Evolutionary conservation across 2,888 invertebrate genomes (phyloP).

Genomic region (Lycia hirtaria): DNA sequence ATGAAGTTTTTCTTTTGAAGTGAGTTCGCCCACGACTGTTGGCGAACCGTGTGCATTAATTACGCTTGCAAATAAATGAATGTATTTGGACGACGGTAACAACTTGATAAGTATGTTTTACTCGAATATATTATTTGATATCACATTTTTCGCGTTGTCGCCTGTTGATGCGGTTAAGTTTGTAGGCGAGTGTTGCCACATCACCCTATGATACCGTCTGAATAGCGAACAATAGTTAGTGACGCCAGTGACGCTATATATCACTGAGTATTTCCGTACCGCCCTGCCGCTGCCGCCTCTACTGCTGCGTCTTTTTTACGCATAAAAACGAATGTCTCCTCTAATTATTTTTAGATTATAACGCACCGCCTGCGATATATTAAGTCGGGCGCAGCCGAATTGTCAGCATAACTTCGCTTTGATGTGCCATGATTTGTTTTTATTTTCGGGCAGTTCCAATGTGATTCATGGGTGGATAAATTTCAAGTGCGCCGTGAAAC

Average conservation of each 20-base stretch:
- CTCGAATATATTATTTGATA: conserved; percentile 37
- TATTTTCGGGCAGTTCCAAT: conserved; percentile 77
- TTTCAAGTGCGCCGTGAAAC: conserved; percentile 76
- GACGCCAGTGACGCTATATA: conserved; percentile 71
- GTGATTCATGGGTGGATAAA: conserved; percentile 82
- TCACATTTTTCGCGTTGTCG: conserved; percentile 17
- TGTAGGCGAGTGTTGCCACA: conserved; percentile 40
- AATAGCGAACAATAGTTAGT: conserved; percentile 70
- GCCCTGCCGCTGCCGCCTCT: conserved; percentile 66
- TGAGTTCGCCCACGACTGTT: conserved; percentile 59
- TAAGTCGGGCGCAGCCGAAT: conserved; percentile 80
- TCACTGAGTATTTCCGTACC: conserved; percentile 80
- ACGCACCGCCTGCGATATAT: conserved; percentile 83
- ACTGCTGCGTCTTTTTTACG: conserved; percentile 80
- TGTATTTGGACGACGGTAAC: conserved; percentile 39
- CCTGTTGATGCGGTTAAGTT: not conserved
- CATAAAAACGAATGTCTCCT: conserved; percentile 84
- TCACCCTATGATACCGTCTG: conserved; percentile 64
- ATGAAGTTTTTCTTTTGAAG: conserved; percentile 67
- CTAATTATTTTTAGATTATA: conserved; percentile 86
- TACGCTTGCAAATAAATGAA: conserved; percentile 57
- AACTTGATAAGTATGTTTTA: conserved; percentile 38
- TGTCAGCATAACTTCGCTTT: conserved; percentile 84
- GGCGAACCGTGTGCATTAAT: conserved; percentile 49
- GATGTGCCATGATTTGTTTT: conserved; percentile 84